Conservation (phyloP, 53 echinoderm and acorn worm species). For the Echinometra lucunter region DNA sequence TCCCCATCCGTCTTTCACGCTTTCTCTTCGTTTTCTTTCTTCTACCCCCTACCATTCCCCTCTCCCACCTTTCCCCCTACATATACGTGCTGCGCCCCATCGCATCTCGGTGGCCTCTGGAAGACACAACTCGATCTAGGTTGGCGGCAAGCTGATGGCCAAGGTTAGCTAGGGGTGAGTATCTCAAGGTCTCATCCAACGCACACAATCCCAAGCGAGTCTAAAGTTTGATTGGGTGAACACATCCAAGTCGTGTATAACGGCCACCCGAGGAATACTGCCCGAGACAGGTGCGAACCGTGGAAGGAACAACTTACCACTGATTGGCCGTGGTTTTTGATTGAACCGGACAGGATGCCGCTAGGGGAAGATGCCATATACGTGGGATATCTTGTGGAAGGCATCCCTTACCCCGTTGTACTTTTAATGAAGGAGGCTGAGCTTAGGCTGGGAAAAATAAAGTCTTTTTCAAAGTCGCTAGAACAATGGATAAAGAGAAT, state of each 20-base stretch:
- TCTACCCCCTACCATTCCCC: not conserved
- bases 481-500: not conserved
- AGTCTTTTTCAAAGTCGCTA: not conserved
- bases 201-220: not conserved
- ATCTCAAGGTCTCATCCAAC: constrained; percentile 34
- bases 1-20: no score
- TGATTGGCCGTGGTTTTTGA: constrained; percentile 51
- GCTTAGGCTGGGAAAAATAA: not conserved
- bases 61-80: not conserved
- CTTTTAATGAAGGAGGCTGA: not conserved
- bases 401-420: not conserved
- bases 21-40: no score
- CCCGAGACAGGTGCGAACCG: constrained; percentile 57
- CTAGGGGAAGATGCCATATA: not conserved
- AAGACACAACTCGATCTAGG: constrained; percentile 9
- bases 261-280: constrained; percentile 50
- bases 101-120: not conserved
- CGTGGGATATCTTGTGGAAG: constrained; percentile 7
- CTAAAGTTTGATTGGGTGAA: constrained; percentile 42
- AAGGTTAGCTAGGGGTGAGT: constrained; percentile 39
- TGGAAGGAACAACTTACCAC: constrained; percentile 45
- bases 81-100: not conserved
- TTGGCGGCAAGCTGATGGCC: constrained; percentile 44
- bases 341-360: constrained; percentile 29
- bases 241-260: constrained; percentile 52